Percentiles rank a stretch among this genome's conserved stretches.
These are phyloP conservation scores for Nephrotoma flavescens DNA, from an alignment of 2,888 invertebrate genomes.

Conservation along the genomic window DNA sequence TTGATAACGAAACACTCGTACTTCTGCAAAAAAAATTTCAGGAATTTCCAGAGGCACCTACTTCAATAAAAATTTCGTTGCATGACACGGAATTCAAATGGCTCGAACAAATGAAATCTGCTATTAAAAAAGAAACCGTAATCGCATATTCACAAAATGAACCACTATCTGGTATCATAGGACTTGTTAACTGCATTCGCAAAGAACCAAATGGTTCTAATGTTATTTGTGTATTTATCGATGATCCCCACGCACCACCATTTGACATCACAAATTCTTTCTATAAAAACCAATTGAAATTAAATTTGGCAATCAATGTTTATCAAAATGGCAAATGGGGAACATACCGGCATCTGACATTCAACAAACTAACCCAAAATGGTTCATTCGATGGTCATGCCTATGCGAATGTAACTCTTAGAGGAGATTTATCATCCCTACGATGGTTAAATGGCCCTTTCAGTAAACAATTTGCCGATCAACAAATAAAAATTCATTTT, in stretches of 20 bases:
- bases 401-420: slow-evolving; percentile 57
- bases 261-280: slow-evolving; percentile 49
- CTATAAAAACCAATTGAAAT: slow-evolving; percentile 48
- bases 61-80: slow-evolving; percentile 19
- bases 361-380: slow-evolving; percentile 35
- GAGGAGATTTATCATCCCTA: slow-evolving; percentile 76
- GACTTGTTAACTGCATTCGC: slow-evolving; percentile 72
- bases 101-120: slow-evolving; percentile 19
- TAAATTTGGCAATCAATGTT: slow-evolving; percentile 70
- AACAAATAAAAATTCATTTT: too few relatives aligned
- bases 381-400: slow-evolving; percentile 45
- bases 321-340: slow-evolving; percentile 47
- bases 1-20: slow-evolving; percentile 21
- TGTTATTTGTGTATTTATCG: slow-evolving; percentile 45
- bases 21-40: slow-evolving; percentile 23
- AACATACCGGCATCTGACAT: slow-evolving; percentile 65
- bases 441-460: slow-evolving; percentile 63
- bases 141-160: slow-evolving; percentile 50
- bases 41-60: slow-evolving; percentile 16
- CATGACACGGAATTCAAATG: slow-evolving; percentile 22
- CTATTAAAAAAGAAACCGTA: slow-evolving; percentile 8
- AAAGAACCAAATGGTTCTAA: slow-evolving; percentile 61
- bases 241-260: slow-evolving; percentile 44
- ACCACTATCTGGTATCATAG: slow-evolving; percentile 63
- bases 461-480: slow-evolving; percentile 23